Percentiles rank a stretch among this genome's conserved stretches.
Evolutionary conservation across 2,888 invertebrate genomes (phyloP).

Genomic region (Arctia plantaginis): DNA sequence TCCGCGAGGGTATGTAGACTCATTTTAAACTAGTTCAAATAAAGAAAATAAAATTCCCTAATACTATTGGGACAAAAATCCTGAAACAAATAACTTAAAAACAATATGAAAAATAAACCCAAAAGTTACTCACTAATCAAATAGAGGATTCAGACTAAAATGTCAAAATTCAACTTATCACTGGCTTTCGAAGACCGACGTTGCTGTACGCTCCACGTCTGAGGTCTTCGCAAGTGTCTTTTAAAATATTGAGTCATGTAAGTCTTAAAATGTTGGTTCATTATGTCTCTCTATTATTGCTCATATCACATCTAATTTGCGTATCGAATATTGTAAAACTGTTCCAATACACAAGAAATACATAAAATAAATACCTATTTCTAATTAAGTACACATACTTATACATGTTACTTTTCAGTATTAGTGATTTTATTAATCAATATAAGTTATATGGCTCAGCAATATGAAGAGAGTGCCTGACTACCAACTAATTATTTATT

Average conservation of each 20-base stretch:
- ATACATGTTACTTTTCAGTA: slow-evolving; percentile 61
- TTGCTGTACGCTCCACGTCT: slow-evolving; percentile 42
- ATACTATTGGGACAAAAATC: slow-evolving; percentile 87
- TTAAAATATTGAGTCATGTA: slow-evolving; percentile 68
- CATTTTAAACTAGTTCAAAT: slow-evolving; percentile 81
- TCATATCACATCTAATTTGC: slow-evolving; percentile 83
- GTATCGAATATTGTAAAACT: slow-evolving; percentile 75
- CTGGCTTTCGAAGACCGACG: slow-evolving; percentile 64
- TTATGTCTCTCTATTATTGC: slow-evolving; percentile 83
- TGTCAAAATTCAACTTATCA: slow-evolving; percentile 75
- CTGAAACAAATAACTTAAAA: slow-evolving; percentile 87
- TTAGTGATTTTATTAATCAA: slow-evolving; percentile 53
- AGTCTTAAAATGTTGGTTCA: slow-evolving; percentile 72
- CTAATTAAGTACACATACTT: slow-evolving; percentile 83
- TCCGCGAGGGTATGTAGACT: slow-evolving; percentile 80
- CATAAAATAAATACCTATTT: slow-evolving; percentile 80
- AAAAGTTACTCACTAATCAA: slow-evolving; percentile 86
- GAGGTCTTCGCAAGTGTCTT: slow-evolving; percentile 63
- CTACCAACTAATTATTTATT: slow-evolving; percentile 51
- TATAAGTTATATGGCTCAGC: slow-evolving; percentile 78
- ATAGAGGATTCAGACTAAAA: slow-evolving; percentile 84
- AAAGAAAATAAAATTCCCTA: slow-evolving; percentile 87
- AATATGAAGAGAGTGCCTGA: slow-evolving; percentile 62
- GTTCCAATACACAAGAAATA: slow-evolving; percentile 78
- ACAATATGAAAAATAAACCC: slow-evolving; percentile 86